These are phyloP conservation scores for Odontocerum albicorne DNA, from an alignment of 2,888 invertebrate species.

Conservation along the genomic window DNA sequence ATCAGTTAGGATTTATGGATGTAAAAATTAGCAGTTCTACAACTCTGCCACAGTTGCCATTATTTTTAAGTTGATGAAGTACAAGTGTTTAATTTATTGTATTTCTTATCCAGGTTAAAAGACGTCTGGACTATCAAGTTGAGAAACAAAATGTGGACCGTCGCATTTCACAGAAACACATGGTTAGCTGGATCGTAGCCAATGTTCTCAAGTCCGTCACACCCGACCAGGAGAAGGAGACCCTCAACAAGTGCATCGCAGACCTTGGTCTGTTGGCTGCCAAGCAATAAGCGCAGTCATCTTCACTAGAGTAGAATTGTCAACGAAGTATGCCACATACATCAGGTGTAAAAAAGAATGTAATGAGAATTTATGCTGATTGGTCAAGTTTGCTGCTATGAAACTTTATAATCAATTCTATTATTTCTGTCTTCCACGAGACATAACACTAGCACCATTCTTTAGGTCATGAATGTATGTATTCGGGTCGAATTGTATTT, in stretches of 20 bases:
- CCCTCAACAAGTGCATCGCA: constrained; percentile 84
- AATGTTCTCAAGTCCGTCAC: constrained; percentile 86
- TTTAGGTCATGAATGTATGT: too few relatives aligned
- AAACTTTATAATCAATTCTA: too few relatives aligned
- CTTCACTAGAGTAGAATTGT: background rate
- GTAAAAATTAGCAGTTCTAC: too few relatives aligned
- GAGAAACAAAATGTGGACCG: constrained; percentile 82
- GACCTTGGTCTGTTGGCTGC: constrained; percentile 78
- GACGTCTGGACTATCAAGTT: constrained; percentile 89
- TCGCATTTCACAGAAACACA: constrained; percentile 86
- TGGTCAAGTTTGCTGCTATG: too few relatives aligned
- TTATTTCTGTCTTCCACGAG: too few relatives aligned
- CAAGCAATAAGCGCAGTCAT: constrained; percentile 21
- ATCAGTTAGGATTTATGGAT: too few relatives aligned
- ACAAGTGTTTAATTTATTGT: too few relatives aligned
- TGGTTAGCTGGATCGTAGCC: constrained; percentile 90
- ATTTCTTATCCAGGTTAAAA: constrained; percentile 79
- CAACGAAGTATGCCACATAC: background rate
- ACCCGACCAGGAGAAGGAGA: constrained; percentile 91
- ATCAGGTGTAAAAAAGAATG: constrained; percentile 4
- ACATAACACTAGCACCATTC: too few relatives aligned
- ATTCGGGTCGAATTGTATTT: too few relatives aligned
- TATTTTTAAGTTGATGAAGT: too few relatives aligned
- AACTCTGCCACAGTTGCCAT: too few relatives aligned
- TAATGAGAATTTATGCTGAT: too few relatives aligned